These are phyloP conservation scores for Palythoa heliodiscus DNA, from an alignment of 92 coral and sea anemone species.

Conservation along the genomic window DNA sequence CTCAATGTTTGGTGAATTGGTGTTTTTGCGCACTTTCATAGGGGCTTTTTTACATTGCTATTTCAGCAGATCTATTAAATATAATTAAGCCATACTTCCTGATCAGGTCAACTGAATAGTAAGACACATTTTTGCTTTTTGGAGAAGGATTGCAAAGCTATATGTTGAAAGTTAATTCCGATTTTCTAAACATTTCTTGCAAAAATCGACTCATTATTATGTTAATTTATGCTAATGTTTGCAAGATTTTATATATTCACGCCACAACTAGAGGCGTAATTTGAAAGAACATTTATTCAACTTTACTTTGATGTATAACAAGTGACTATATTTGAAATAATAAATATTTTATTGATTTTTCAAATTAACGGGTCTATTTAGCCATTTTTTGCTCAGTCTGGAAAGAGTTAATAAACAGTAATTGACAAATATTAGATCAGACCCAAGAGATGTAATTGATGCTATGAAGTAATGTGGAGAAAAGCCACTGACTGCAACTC, in stretches of 20 bases:
- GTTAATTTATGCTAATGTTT: background rate
- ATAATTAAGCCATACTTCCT: slow-evolving; percentile 20
- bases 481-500: too few relatives aligned
- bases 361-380: slow-evolving; percentile 20
- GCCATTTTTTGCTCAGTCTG: slow-evolving; percentile 22
- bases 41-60: slow-evolving; percentile 14
- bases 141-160: slow-evolving; percentile 16
- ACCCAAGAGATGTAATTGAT: too few relatives aligned
- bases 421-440: too few relatives aligned
- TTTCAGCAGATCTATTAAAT: slow-evolving; percentile 19
- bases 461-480: too few relatives aligned
- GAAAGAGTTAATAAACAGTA: too few relatives aligned
- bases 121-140: slow-evolving; percentile 18
- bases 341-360: slow-evolving; percentile 12
- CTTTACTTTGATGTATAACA: slow-evolving; percentile 14
- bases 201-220: slow-evolving; percentile 12
- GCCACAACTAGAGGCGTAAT: slow-evolving; percentile 18
- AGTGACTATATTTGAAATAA: slow-evolving; percentile 21
- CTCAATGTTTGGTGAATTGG: slow-evolving; percentile 14
- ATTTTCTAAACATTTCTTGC: background rate
- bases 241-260: background rate
- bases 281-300: slow-evolving; percentile 1
- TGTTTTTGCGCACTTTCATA: slow-evolving; percentile 13
- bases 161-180: slow-evolving; percentile 10
- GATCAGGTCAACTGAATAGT: slow-evolving; percentile 20